A percentile compares a stretch with the other conserved stretches of the same genome.
Evolutionary conservation across 2,888 invertebrate genomes (phyloP).

Genomic region (Aspidapion aeneum): DNA sequence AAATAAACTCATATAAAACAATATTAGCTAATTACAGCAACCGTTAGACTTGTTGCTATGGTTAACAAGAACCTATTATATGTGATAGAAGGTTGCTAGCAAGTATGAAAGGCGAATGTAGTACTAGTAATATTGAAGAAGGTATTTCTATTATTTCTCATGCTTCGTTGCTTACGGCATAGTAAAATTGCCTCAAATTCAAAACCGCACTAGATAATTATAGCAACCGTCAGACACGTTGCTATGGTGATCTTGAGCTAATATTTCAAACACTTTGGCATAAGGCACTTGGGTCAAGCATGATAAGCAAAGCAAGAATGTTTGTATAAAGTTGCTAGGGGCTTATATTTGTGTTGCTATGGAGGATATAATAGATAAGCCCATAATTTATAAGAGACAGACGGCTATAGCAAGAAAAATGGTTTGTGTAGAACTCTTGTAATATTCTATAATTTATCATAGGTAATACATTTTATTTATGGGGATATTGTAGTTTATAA

Average conservation of each 20-base stretch:
- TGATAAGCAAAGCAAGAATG: constrained; percentile 56
- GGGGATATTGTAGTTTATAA: no score
- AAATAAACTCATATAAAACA: no score
- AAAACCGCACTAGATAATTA: no score
- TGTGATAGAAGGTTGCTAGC: not conserved
- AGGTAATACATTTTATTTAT: no score
- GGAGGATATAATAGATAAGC: constrained; percentile 33
- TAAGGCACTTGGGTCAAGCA: constrained; percentile 55
- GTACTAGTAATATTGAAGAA: not conserved
- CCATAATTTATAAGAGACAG: constrained; percentile 27
- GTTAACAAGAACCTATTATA: constrained; percentile 22
- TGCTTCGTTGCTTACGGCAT: no score
- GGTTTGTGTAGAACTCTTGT: no score
- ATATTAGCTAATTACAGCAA: constrained; percentile 52
- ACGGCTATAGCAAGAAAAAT: no score
- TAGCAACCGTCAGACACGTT: constrained; percentile 50
- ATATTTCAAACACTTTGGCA: constrained; percentile 53
- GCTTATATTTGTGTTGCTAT: constrained; percentile 44
- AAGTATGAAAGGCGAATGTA: not conserved
- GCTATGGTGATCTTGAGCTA: constrained; percentile 48
- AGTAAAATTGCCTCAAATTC: no score
- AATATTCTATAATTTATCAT: no score
- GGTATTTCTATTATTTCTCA: no score
- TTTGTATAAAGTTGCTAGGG: constrained; percentile 52
- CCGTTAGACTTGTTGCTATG: constrained; percentile 49